Conservation (phyloP, 2,888 invertebrate genomes). For the Biston stratarius region DNA sequence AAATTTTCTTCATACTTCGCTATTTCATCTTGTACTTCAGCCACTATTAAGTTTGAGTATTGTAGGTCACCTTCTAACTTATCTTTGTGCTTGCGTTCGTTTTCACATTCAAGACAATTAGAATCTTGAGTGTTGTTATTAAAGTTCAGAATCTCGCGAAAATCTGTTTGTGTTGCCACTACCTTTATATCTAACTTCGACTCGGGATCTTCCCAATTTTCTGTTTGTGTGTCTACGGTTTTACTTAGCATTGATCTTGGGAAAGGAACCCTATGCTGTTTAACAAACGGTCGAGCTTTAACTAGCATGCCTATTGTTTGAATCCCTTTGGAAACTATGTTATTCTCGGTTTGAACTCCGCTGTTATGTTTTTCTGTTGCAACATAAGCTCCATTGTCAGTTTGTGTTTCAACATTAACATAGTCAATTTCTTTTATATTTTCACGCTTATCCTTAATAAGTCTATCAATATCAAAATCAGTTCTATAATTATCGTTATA, state of each 20-base stretch:
- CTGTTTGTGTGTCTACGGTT: conserved; percentile 27
- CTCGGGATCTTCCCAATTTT: conserved; percentile 1
- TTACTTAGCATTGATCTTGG: conserved; percentile 18
- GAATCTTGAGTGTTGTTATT: conserved; percentile 56
- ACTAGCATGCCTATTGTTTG: conserved; percentile 36
- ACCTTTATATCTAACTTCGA: conserved; percentile 10
- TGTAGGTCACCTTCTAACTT: conserved; percentile 63
- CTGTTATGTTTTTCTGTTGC: conserved; percentile 7
- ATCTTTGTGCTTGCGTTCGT: conserved; percentile 50
- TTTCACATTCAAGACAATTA: conserved; percentile 67
- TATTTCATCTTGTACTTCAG: conserved; percentile 62
- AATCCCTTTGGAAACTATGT: conserved; percentile 17
- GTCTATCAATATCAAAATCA: conserved; percentile 12
- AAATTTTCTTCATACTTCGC: conserved; percentile 67
- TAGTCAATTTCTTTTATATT: conserved; percentile 26
- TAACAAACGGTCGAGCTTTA: conserved; percentile 9
- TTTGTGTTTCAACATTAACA: conserved; percentile 45
- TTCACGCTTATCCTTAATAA: conserved; percentile 27
- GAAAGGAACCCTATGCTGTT: conserved; percentile 24
- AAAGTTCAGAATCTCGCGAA: conserved; percentile 36
- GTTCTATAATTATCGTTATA: conserved; percentile 11
- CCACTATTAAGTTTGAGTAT: conserved; percentile 51
- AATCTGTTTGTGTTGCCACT: conserved; percentile 32
- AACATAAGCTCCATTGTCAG: conserved; percentile 35
- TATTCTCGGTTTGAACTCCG: conserved; percentile 21